Evolutionary conservation across 1,140 invertebrate species (phyloP).

Genomic region (Himalopsyche phryganea): DNA sequence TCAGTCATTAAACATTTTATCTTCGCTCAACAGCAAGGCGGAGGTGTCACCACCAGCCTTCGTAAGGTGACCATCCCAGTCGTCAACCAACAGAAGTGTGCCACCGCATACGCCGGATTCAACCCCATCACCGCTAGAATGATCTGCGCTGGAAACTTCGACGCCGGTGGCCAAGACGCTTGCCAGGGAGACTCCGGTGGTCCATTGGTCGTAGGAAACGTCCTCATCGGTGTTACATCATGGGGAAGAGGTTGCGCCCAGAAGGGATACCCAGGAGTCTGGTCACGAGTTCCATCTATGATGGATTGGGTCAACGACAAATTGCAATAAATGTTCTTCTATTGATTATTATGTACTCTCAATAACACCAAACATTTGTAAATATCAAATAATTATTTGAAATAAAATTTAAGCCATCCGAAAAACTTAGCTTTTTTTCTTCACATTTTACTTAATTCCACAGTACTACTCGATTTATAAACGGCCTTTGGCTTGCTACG

Average conservation of each 20-base stretch:
- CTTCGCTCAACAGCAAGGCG: conserved; percentile 13
- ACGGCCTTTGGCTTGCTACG: no score
- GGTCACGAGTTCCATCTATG: conserved; percentile 61
- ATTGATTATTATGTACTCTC: neutral
- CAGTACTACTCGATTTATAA: no score
- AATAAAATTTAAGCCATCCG: no score
- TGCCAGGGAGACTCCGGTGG: conserved; percentile 59
- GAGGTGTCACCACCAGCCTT: conserved; percentile 36
- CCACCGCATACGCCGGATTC: conserved; percentile 32
- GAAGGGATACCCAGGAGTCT: conserved; percentile 66
- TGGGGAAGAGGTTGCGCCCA: conserved; percentile 70
- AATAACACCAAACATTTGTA: no score
- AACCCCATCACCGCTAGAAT: conserved; percentile 58
- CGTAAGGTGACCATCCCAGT: conserved; percentile 44
- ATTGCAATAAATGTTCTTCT: neutral
- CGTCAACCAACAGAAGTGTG: conserved; percentile 38
- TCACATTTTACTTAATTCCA: no score
- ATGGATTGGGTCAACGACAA: conserved; percentile 55
- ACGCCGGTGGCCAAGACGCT: conserved; percentile 34
- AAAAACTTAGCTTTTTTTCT: no score
- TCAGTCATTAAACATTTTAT: no score
- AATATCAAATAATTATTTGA: no score
- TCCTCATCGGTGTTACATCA: conserved; percentile 65
- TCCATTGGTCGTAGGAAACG: conserved; percentile 51
- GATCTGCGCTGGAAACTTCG: conserved; percentile 61